Evolutionary conservation across 2,113 vertebrate genomes (phyloP).

Genomic region (Sphyrna mokarran): DNA sequence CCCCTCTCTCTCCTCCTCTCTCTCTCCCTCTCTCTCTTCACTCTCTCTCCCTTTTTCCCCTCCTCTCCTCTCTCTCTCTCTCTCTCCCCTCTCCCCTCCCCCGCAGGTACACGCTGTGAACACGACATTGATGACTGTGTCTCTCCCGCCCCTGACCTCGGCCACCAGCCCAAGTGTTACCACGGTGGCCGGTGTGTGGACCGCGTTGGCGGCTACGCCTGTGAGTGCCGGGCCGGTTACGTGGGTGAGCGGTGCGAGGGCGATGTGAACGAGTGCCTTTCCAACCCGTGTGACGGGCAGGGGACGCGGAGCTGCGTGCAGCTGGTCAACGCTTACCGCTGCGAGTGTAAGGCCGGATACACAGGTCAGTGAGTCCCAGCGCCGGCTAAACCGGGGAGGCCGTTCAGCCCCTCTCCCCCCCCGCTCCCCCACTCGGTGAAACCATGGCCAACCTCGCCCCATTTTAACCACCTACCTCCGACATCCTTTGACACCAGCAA

Average conservation of each 20-base stretch:
- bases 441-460: no score
- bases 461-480: no score
- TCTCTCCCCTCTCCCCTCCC: background rate
- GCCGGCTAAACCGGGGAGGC: no score
- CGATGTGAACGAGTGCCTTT: background rate
- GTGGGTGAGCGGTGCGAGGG: constrained; percentile 45
- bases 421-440: no score
- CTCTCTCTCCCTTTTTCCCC: no score
- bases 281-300: background rate
- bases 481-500: no score
- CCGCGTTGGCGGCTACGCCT: constrained; percentile 47
- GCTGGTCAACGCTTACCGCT: background rate
- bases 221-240: constrained; percentile 50
- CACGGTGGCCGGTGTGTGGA: constrained; percentile 48
- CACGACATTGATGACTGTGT: constrained; percentile 51
- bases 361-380: background rate
- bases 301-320: background rate
- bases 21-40: no score
- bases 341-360: background rate
- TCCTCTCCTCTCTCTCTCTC: no score
- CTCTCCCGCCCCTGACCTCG: constrained; percentile 23
- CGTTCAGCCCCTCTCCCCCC: no score
- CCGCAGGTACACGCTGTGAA: constrained; percentile 49
- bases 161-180: constrained; percentile 40
- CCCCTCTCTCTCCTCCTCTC: no score